Evolutionary conservation across 1,140 invertebrate genomes (phyloP), one percentile per base, ranked within the genome.

Genomic region (Brachionus plicatilis): DNA sequence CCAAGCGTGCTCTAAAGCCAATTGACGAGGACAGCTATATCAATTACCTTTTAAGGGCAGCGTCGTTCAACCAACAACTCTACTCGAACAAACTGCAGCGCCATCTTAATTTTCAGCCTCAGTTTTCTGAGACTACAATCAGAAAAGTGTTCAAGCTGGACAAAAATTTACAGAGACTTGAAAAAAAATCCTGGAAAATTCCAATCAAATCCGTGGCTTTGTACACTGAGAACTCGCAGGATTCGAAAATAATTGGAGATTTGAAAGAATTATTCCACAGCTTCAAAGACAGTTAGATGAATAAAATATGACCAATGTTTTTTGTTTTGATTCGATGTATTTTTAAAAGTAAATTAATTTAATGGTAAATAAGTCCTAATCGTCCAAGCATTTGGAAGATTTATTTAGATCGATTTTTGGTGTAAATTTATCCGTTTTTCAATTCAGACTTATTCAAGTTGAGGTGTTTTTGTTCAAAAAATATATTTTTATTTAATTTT

Each of bases 171-270:
- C 79, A 82, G 43, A 37, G 79, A 82, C 37, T 82, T 1, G 79
- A 82, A 37, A 82, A 82, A 68, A 82, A 82, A n/a, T 82, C 79
- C 17, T 82, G 79, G 79, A 82, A 82, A 68, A 47, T 82, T 33
- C 79, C 79, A 12, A 60, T 65, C 1, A 82, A 82, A 27, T n/a
- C 65, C 2, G 41, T 68, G 9, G 53, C 29, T 17, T 82, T 82
- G 33, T 82, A 82, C 53, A 43, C 79, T 11, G 79, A 82, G 12
- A 45, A 65, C 14, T 56, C 47, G 3, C 29, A 82, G 20, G 41
- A 65, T 43, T 27, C 79, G 7, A 60, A 82, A 20, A 3, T 45
- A 33, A 29, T 82, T 17, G 53, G 33, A 37, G 79, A 65, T 11
- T 29, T 82, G 27, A 65, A 80, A 29, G 37, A 82, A 41, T 6